Conservation (phyloP, 2,797 vertebrate genomes). For the Sphenodon punctatus region DNA sequence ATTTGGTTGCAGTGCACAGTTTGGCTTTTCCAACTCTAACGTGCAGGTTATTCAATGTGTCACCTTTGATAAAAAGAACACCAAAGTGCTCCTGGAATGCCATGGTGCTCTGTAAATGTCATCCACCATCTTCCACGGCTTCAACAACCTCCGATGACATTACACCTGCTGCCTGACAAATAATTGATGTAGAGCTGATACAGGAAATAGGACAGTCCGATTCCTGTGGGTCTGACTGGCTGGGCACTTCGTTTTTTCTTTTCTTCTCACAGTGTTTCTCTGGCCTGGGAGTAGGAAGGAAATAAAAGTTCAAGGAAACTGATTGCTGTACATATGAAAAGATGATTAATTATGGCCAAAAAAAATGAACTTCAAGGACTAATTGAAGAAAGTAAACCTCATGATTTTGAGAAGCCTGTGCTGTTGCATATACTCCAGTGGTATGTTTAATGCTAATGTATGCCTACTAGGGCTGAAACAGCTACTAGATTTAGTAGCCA, state of each 20-base stretch:
- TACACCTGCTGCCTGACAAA: conserved; percentile 28
- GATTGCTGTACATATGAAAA: background rate
- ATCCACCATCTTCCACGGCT: conserved; percentile 26
- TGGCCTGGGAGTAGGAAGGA: background rate
- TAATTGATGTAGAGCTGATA: conserved; percentile 45
- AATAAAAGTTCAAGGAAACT: background rate
- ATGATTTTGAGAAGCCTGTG: background rate
- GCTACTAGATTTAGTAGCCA: too few species aligned
- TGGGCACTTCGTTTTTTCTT: background rate
- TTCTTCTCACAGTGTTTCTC: background rate
- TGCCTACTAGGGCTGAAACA: too few species aligned
- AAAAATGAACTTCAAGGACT: conserved; percentile 11
- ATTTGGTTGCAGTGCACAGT: background rate
- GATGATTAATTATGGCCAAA: conserved; percentile 13
- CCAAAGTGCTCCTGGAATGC: conserved; percentile 9
- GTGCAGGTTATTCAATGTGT: background rate
- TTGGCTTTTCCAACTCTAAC: background rate
- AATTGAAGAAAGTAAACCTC: background rate
- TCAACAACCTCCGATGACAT: background rate
- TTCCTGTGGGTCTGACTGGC: background rate
- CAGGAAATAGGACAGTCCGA: conserved; percentile 28
- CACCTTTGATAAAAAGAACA: conserved; percentile 28
- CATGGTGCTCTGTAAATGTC: conserved; percentile 38
- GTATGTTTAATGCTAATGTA: background rate
- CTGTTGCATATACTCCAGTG: background rate